Percentiles rank a stretch among this genome's conserved stretches.
phyloP scores from a whole-genome alignment of 2,797 vertebrate genomes.

The Clarias laeviceps region DNA sequence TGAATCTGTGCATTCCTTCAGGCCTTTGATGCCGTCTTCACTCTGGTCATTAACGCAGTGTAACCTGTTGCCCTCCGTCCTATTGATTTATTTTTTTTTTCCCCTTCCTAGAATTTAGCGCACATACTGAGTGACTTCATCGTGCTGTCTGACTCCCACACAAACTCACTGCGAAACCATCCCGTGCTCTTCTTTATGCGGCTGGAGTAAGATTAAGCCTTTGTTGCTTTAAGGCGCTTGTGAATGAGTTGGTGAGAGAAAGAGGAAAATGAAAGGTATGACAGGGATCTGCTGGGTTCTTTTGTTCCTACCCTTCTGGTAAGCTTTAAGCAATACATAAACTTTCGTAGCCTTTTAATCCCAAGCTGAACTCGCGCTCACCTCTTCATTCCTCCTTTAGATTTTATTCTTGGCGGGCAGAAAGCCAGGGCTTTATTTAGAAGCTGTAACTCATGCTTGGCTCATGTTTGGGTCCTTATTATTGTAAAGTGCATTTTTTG shows the following conservation, averaged over 20 bases:
- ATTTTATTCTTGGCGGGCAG: slow-evolving; percentile 39
- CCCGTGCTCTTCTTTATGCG: slow-evolving; percentile 38
- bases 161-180: slow-evolving; percentile 21
- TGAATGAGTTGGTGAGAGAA: slow-evolving; percentile 39
- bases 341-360: slow-evolving; percentile 63
- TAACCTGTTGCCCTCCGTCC: slow-evolving; percentile 29
- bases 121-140: slow-evolving; percentile 24
- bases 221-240: slow-evolving; percentile 43
- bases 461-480: slow-evolving; percentile 25
- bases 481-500: background rate
- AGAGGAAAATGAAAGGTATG: slow-evolving; percentile 51
- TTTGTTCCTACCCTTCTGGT: slow-evolving; percentile 32
- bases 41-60: slow-evolving; percentile 28
- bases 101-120: slow-evolving; percentile 30
- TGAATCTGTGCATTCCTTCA: slow-evolving; percentile 24
- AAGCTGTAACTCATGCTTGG: slow-evolving; percentile 36
- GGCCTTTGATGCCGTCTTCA: slow-evolving; percentile 36
- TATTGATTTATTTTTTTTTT: slow-evolving; percentile 29
- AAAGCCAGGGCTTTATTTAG: slow-evolving; percentile 41
- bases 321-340: slow-evolving; percentile 51
- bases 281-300: slow-evolving; percentile 50
- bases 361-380: slow-evolving; percentile 73
- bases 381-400: slow-evolving; percentile 63
- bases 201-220: slow-evolving; percentile 47
- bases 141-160: slow-evolving; percentile 33